Conservation (phyloP, 2,888 invertebrate species). For the Pardosa pseudoannulata region DNA sequence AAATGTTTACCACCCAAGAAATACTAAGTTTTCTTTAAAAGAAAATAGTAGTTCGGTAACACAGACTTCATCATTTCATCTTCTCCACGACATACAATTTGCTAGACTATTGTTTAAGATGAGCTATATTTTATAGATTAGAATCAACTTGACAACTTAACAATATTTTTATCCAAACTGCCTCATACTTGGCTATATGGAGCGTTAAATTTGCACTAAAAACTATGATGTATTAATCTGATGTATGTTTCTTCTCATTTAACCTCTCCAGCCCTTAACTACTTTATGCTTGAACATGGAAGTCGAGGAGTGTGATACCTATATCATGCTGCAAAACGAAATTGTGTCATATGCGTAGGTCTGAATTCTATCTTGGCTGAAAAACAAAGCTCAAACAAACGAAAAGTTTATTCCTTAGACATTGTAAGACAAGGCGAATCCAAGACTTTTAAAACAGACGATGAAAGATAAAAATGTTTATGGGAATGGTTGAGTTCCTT, state of each 20-base stretch:
- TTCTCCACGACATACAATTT: background rate
- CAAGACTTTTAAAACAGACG: background rate
- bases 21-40: no score
- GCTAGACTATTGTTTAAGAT: background rate
- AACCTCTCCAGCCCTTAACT: background rate
- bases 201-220: slow-evolving; percentile 1
- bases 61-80: background rate
- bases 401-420: background rate
- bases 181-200: background rate
- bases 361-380: background rate
- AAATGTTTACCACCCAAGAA: no score
- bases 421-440: background rate
- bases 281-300: background rate
- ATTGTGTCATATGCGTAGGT: background rate
- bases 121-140: background rate
- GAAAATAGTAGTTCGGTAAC: no score
- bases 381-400: background rate
- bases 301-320: background rate
- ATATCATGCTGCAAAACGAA: background rate
- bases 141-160: background rate
- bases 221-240: background rate
- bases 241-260: background rate
- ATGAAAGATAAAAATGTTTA: background rate
- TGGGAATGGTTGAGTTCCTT: no score
- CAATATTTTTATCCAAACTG: background rate